phyloP scores from a whole-genome alignment of 2,113 vertebrate genomes.

The Mobula hypostoma region DNA sequence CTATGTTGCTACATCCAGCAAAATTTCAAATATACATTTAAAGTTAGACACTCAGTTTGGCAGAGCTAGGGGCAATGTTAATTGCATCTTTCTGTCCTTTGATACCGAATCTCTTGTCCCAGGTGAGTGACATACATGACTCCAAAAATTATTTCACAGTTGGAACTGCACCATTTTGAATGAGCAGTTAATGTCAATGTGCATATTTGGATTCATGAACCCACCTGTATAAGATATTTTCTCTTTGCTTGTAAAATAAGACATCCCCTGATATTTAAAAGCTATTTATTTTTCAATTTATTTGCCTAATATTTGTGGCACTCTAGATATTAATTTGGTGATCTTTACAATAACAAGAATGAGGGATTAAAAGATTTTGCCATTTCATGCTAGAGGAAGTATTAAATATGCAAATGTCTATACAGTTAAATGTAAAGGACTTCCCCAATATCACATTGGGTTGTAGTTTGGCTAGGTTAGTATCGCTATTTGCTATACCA shows the following conservation, averaged over 20 bases:
- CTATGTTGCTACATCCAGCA: too few species aligned
- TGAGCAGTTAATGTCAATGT: slow-evolving; percentile 1
- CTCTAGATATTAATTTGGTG: background rate
- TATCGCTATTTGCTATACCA: background rate
- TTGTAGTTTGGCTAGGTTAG: background rate
- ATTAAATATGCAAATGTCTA: background rate
- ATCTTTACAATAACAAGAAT: background rate
- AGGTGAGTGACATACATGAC: background rate
- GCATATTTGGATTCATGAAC: background rate
- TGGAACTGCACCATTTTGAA: background rate
- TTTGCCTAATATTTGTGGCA: background rate
- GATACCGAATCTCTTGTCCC: background rate
- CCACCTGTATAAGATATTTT: background rate
- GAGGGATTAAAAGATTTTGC: background rate
- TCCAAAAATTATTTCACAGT: background rate
- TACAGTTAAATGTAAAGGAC: background rate
- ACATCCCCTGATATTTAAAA: background rate
- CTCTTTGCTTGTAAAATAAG: background rate
- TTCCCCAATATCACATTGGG: background rate
- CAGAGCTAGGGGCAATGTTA: background rate
- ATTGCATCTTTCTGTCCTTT: background rate
- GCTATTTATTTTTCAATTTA: background rate
- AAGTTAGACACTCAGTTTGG: background rate
- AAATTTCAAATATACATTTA: background rate
- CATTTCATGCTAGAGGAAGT: background rate